Percentiles rank a stretch among this genome's conserved stretches.
Evolutionary conservation across 2,797 vertebrate species (phyloP).

Genomic region (Intellagama lesueurii): DNA sequence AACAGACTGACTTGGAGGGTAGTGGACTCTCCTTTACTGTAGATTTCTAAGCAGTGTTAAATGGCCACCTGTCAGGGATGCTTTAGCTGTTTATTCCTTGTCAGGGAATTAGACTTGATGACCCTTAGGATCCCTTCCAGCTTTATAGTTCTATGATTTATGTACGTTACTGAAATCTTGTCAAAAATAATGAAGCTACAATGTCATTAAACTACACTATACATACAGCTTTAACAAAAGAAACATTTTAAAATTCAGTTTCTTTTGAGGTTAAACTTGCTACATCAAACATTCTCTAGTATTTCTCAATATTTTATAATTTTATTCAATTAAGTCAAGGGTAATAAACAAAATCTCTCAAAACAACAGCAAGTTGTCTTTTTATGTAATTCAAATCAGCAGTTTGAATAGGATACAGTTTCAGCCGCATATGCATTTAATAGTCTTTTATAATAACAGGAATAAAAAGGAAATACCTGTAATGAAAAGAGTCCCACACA

Average conservation of each 20-base stretch:
- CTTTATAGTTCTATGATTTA: too few relatives aligned
- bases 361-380: not conserved
- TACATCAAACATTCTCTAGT: not conserved
- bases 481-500: not conserved
- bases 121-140: too few relatives aligned
- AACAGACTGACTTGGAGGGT: too few relatives aligned
- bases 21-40: too few relatives aligned
- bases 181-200: not conserved
- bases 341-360: not conserved
- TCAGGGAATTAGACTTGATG: too few relatives aligned
- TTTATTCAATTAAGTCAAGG: fast-evolving
- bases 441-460: not conserved
- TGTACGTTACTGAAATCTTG: not conserved
- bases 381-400: fast-evolving
- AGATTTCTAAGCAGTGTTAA: too few relatives aligned
- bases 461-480: not conserved
- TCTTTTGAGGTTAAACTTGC: not conserved
- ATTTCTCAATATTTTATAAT: fast-evolving
- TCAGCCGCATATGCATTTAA: not conserved
- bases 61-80: too few relatives aligned
- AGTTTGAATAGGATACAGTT: fast-evolving
- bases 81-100: too few relatives aligned
- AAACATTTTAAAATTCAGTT: not conserved
- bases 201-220: not conserved
- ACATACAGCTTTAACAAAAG: not conserved